These are phyloP conservation scores for Parapsyche elsis DNA, from an alignment of 1,140 invertebrate genomes.

Conservation along the genomic window DNA sequence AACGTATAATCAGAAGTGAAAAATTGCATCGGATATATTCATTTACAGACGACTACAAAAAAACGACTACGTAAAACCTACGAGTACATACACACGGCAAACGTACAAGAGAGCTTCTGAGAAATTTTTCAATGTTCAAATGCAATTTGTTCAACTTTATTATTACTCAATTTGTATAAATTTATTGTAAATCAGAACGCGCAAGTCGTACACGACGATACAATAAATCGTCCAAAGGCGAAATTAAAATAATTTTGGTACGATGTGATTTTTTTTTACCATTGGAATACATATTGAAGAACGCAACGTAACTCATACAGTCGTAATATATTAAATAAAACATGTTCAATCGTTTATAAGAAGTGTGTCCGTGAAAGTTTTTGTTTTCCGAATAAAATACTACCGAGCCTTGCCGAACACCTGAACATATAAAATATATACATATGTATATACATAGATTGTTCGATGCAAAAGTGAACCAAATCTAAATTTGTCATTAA, in stretches of 20 bases:
- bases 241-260: conserved; percentile 10
- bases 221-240: conserved; percentile 6
- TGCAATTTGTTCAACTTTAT: conserved; percentile 21
- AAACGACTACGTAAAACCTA: no score
- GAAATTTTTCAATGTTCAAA: background rate
- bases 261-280: background rate
- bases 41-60: background rate
- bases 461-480: no score
- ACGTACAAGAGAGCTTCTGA: background rate
- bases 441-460: no score
- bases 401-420: background rate
- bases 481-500: no score
- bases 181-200: conserved; percentile 15
- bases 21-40: conserved; percentile 4
- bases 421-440: conserved; percentile 9
- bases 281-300: conserved; percentile 16
- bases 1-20: conserved; percentile 35
- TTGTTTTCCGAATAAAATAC: conserved; percentile 15
- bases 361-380: conserved; percentile 20
- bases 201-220: conserved; percentile 2
- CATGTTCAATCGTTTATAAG: background rate
- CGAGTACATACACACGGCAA: background rate
- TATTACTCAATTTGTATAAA: conserved; percentile 26
- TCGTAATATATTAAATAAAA: conserved; percentile 22
- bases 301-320: conserved; percentile 11